phyloP scores from a whole-genome alignment of 37 sponge, comb jelly and placozoan genomes.

The Eunapius fragilis region DNA sequence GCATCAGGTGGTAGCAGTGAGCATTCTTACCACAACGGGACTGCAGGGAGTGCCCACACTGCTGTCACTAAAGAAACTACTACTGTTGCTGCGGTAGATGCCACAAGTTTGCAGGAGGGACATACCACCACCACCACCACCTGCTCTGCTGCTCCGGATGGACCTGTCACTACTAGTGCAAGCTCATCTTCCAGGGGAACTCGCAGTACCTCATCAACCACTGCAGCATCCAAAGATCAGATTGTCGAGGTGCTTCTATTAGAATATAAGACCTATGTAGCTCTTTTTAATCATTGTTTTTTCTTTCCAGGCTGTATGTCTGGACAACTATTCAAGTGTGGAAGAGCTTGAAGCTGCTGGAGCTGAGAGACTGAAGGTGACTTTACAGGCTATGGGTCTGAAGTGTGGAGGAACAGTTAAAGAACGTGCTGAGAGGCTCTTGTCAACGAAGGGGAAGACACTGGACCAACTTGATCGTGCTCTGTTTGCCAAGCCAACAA shows the following conservation, averaged over 20 bases:
- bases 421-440: slow-evolving; percentile 81
- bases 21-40: background rate
- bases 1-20: background rate
- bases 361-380: slow-evolving; percentile 65
- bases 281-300: background rate
- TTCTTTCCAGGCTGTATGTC: slow-evolving; percentile 22
- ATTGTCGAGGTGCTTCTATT: background rate
- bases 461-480: slow-evolving; percentile 61
- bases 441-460: slow-evolving; percentile 62
- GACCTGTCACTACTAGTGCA: background rate
- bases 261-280: no score
- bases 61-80: background rate
- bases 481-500: slow-evolving; percentile 66
- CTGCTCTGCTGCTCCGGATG: background rate
- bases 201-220: background rate
- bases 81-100: background rate
- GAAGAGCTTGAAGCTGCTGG: slow-evolving; percentile 71
- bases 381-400: slow-evolving; percentile 71
- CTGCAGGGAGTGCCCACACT: background rate
- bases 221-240: slow-evolving; percentile 1
- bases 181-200: background rate
- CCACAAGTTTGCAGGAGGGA: background rate
- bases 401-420: slow-evolving; percentile 94
- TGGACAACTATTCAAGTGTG: slow-evolving; percentile 30
- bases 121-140: background rate